phyloP scores from a whole-genome alignment of 2,888 invertebrate species.

The Xylota sylvarum region DNA sequence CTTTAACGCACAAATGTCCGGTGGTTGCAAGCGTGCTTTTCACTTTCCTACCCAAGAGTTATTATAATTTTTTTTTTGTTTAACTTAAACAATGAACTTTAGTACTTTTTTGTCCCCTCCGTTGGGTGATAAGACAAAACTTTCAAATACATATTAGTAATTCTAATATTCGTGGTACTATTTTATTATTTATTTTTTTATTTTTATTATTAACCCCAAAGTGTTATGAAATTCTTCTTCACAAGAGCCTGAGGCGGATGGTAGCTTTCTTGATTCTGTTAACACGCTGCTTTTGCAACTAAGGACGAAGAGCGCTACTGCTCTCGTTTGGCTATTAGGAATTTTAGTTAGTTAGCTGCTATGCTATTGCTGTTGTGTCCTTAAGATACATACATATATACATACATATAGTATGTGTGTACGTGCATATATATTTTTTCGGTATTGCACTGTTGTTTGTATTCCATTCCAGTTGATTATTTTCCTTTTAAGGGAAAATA shows the following conservation, averaged over 20 bases:
- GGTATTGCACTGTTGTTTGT: constrained; percentile 33
- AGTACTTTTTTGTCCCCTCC: neutral
- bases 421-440: constrained; percentile 18
- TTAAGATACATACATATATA: constrained; percentile 7
- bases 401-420: too few species aligned
- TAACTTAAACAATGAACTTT: neutral
- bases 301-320: constrained; percentile 39
- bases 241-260: constrained; percentile 34
- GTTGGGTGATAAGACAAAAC: constrained; percentile 7
- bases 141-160: too few species aligned
- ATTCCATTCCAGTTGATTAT: constrained; percentile 25
- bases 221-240: constrained; percentile 55
- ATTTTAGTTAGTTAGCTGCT: constrained; percentile 34
- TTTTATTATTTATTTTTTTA: neutral
- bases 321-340: constrained; percentile 48
- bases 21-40: constrained; percentile 19
- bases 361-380: constrained; percentile 39
- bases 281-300: constrained; percentile 47
- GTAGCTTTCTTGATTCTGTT: constrained; percentile 40
- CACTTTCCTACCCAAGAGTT: constrained; percentile 2
- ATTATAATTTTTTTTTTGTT: neutral
- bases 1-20: constrained; percentile 50
- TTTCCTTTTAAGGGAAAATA: constrained; percentile 40
- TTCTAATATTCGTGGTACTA: constrained; percentile 31
- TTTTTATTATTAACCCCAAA: constrained; percentile 44